phyloP scores from a whole-genome alignment of 2,797 vertebrate genomes.

The Acanthurus lineatus region DNA sequence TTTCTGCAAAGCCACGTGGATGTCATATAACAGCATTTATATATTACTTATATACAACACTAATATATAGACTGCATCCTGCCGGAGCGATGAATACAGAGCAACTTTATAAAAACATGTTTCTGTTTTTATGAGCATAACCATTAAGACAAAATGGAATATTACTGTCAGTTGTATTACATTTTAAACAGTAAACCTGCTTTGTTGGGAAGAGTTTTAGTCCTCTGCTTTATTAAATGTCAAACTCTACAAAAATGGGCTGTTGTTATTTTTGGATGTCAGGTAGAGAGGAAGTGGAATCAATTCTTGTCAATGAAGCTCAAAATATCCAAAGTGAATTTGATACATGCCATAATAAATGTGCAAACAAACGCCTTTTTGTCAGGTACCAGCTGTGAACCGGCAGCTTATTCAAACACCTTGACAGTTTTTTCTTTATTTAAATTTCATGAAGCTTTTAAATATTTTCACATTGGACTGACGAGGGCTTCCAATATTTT shows the following conservation, averaged over 20 bases:
- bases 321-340: slow-evolving; percentile 12
- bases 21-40: slow-evolving; percentile 32
- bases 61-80: not conserved
- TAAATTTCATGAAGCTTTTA: no score
- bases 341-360: slow-evolving; percentile 28
- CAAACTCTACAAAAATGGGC: not conserved
- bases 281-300: slow-evolving; percentile 1
- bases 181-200: not conserved
- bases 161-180: not conserved
- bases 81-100: not conserved
- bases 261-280: not conserved
- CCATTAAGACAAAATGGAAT: not conserved
- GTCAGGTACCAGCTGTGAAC: slow-evolving; percentile 32
- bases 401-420: slow-evolving; percentile 7
- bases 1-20: slow-evolving; percentile 48
- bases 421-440: not conserved
- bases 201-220: not conserved
- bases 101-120: not conserved
- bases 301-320: slow-evolving; percentile 11
- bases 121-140: not conserved
- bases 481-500: not conserved
- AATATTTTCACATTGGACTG: not conserved
- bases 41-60: slow-evolving; percentile 21
- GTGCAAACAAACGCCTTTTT: slow-evolving; percentile 11
- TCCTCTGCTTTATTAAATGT: not conserved